These are phyloP conservation scores for Otolemur crassicaudatus DNA, from an alignment of 2,797 vertebrate species.

Conservation along the genomic window DNA sequence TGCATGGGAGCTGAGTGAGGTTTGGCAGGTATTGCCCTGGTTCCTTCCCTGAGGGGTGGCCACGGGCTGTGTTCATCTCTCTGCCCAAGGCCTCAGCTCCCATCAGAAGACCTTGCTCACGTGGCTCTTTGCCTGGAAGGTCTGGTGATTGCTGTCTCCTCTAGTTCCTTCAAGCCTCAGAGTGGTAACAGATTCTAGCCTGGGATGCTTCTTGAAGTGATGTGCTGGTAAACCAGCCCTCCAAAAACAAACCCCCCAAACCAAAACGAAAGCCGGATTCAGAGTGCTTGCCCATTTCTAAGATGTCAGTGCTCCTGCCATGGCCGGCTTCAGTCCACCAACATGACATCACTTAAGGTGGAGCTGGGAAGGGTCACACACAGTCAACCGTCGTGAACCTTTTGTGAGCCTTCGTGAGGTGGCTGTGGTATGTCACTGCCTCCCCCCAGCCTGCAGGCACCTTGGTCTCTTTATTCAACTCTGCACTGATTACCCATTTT, in stretches of 20 bases:
- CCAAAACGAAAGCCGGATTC: not conserved
- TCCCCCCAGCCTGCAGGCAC: not conserved
- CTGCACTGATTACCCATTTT: not conserved
- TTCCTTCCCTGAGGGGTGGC: not conserved
- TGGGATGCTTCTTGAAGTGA: not conserved
- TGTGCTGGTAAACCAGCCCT: not conserved
- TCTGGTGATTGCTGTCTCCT: not conserved
- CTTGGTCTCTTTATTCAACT: not conserved
- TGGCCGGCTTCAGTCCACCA: not conserved
- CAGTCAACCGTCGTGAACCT: accelerated
- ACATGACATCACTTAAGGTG: not conserved
- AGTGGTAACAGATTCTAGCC: not conserved
- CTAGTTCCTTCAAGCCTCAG: not conserved
- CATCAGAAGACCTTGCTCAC: not conserved
- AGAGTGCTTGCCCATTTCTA: not conserved
- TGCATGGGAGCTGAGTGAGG: not conserved
- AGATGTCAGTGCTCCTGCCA: not conserved
- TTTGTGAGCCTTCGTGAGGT: not conserved
- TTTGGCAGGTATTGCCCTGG: not conserved
- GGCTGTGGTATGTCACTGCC: not conserved
- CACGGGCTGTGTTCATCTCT: not conserved
- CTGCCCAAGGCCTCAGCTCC: not conserved
- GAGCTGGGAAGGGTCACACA: not conserved
- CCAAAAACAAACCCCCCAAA: not conserved
- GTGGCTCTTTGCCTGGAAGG: not conserved